Conservation (phyloP, 2,888 invertebrate species). For the Ormyrus thymus region DNA sequence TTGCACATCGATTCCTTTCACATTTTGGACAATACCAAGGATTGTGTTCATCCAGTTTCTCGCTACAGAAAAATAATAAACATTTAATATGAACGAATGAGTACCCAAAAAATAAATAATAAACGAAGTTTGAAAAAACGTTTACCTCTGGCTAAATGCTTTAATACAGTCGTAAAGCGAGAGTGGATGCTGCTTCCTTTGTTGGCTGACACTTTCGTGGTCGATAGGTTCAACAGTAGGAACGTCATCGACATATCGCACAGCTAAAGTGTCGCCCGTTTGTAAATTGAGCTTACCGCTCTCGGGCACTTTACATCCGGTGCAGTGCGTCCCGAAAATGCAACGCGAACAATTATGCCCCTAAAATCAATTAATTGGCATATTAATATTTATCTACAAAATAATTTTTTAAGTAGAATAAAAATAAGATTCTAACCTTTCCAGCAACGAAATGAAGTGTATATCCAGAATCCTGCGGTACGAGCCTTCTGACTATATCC, state of each 20-base stretch:
- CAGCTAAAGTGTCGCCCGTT: conserved; percentile 77
- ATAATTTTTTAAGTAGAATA: no score
- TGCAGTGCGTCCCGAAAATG: conserved; percentile 77
- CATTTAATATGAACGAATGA: conserved; percentile 8
- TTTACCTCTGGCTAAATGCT: conserved; percentile 79
- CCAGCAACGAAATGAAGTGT: conserved; percentile 78
- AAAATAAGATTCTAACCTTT: conserved; percentile 72
- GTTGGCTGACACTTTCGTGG: conserved; percentile 76
- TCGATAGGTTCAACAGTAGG: conserved; percentile 73
- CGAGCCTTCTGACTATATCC: conserved; percentile 74
- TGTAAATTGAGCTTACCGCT: conserved; percentile 76
- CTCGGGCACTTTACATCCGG: conserved; percentile 77
- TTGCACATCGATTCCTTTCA: conserved; percentile 79
- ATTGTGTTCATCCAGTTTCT: conserved; percentile 80
- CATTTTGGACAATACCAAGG: conserved; percentile 82
- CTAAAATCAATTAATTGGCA: conserved; percentile 66
- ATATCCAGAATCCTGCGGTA: conserved; percentile 75
- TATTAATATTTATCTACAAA: not conserved
- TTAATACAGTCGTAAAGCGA: conserved; percentile 80
- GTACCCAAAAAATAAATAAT: conserved; percentile 1
- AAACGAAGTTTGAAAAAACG: not conserved
- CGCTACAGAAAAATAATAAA: conserved; percentile 73
- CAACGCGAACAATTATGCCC: conserved; percentile 79
- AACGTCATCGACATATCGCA: conserved; percentile 73
- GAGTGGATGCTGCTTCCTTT: conserved; percentile 76